Base-by-base conservation (phyloP, 2,888 invertebrate genomes). In the Apodemia mormo region DNA sequence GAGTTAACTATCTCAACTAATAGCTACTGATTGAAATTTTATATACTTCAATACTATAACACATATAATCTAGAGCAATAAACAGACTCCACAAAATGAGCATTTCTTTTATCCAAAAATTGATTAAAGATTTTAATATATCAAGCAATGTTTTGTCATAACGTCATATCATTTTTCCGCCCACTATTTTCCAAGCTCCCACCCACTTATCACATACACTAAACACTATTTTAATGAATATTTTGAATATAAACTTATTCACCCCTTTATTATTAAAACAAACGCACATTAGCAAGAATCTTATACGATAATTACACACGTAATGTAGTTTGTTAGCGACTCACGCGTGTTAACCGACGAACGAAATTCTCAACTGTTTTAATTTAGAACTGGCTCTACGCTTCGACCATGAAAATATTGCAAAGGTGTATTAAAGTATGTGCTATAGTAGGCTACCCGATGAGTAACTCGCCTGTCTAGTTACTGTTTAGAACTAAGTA, bases 291-390 rank as follows among this genome's bases (percentile, higher is more conserved):
- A 71, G 71, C 22, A 14, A 73, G 68, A 75, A 76, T 71, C 71
- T 72, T 71, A 74, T 73, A 68, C 68, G 73, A 82, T 84, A 84
- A 85, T 82, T 81, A 79, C 80, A 78, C 81, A 80, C 82, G 83
- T 82, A 85, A 86, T 79, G 76, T 52, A 8, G 52, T 52, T 6
- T 37, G 74, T 69, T 69, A 65, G 37, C 52, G 65, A 65, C 65
- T 61, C 75, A 82, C 87, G 86, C 87, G 88, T 84, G 81, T 79
- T 81, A 82, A 80, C 82, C 83, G 79, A 85, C 85, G 84, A 83
- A 83, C 88, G 82, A 87, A 84, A 88, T 83, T 83, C 84, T 83
- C 84, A 82, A 92, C 92, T 92, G 92, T 90, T 89, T 92, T 91
- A 92, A 91, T 92, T 92, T 90, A 84, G 89, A 83, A 79, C 84